A percentile compares a stretch with the other conserved stretches of the same genome.
phyloP scores from a whole-genome alignment of 1,140 invertebrate species.

The Lysiphlebus fabarum region DNA sequence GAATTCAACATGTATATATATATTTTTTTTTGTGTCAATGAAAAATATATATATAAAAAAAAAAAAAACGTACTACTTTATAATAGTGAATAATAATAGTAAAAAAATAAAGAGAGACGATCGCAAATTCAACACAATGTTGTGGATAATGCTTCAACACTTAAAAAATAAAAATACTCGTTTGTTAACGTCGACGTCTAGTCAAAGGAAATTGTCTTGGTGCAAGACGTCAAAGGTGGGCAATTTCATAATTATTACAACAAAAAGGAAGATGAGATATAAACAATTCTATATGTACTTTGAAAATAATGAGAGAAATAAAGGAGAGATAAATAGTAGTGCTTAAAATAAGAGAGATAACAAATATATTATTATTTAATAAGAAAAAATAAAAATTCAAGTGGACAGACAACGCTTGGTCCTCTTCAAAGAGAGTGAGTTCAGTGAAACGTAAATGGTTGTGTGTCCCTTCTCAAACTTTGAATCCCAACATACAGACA shows the following conservation, averaged over 20 bases:
- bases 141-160: not conserved
- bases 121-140: not conserved
- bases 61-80: too few relatives aligned
- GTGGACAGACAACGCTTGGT: constrained; percentile 1
- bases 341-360: not conserved
- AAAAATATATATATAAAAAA: too few relatives aligned
- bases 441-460: constrained; percentile 18
- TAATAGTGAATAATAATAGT: too few relatives aligned
- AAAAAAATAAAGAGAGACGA: too few relatives aligned
- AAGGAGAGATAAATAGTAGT: not conserved
- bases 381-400: not conserved
- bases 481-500: not conserved
- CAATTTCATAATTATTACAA: constrained; percentile 20
- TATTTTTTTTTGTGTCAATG: too few relatives aligned
- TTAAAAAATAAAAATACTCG: constrained; percentile 19
- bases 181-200: constrained; percentile 21
- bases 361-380: not conserved
- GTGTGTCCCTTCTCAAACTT: constrained; percentile 15
- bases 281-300: too few relatives aligned
- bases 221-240: constrained; percentile 21
- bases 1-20: too few relatives aligned
- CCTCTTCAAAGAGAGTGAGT: not conserved
- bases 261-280: constrained; percentile 7
- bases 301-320: too few relatives aligned
- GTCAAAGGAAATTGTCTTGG: constrained; percentile 25